Percentiles rank a stretch among this genome's conserved stretches.
Evolutionary conservation across 2,888 invertebrate species (phyloP).

Genomic region (Colostygia pectinataria): DNA sequence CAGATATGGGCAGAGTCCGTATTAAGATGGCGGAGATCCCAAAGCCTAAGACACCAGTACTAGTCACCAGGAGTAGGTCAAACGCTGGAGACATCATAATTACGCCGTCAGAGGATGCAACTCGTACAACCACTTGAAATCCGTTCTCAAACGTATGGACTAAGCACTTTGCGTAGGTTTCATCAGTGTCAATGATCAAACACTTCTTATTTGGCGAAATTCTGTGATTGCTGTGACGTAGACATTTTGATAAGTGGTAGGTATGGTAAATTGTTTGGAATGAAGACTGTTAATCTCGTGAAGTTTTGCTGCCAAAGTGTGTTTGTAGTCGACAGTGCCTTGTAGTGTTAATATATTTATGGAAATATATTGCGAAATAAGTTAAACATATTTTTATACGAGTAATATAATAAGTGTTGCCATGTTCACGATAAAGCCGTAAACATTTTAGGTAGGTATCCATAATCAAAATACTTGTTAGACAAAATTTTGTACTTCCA

Average conservation of each 20-base stretch:
- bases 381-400: conserved; percentile 79
- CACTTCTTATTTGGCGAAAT: conserved; percentile 78
- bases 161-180: conserved; percentile 60
- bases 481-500: conserved; percentile 4
- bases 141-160: conserved; percentile 40
- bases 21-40: conserved; percentile 90
- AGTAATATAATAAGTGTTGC: conserved; percentile 79
- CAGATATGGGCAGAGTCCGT: conserved; percentile 89
- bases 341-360: conserved; percentile 72
- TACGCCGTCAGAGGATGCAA: conserved; percentile 80
- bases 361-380: conserved; percentile 75
- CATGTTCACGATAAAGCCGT: conserved; percentile 77
- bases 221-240: conserved; percentile 73
- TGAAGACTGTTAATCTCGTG: conserved; percentile 53
- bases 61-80: conserved; percentile 89
- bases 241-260: conserved; percentile 49
- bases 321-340: conserved; percentile 84
- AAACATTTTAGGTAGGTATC: conserved; percentile 48
- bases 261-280: conserved; percentile 53
- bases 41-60: conserved; percentile 91
- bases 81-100: conserved; percentile 90
- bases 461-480: background rate
- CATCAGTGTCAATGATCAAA: conserved; percentile 66
- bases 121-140: conserved; percentile 74
- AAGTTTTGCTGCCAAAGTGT: conserved; percentile 82